These are phyloP conservation scores for Peromyscus polionotus DNA, from an alignment of 2,113 vertebrate genomes.

Conservation along the genomic window DNA sequence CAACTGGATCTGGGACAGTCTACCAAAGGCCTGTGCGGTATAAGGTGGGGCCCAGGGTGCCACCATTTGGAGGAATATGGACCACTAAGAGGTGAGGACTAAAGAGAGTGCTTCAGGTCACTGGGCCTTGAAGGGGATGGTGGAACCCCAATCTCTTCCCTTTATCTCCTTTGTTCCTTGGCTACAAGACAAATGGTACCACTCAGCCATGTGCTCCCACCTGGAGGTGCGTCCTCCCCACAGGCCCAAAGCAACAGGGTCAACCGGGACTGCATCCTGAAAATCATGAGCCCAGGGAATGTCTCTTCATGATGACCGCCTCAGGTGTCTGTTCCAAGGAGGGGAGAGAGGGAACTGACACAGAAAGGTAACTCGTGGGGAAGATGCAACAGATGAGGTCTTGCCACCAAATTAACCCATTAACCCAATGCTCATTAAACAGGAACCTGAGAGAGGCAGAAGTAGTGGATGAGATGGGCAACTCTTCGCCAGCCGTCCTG, in stretches of 20 bases:
- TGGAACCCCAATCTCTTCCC: neutral
- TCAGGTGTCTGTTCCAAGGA: neutral
- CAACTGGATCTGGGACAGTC: neutral
- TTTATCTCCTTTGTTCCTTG: neutral
- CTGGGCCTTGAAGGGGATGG: neutral
- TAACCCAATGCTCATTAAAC: accelerated
- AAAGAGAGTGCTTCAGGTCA: neutral
- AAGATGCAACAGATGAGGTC: accelerated
- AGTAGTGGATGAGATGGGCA: neutral
- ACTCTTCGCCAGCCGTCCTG: neutral
- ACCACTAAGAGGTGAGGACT: neutral
- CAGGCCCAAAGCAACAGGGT: neutral
- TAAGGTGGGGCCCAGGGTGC: no score
- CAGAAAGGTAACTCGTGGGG: neutral
- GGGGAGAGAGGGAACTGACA: neutral
- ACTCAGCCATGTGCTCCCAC: neutral
- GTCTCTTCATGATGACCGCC: neutral
- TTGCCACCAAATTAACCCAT: neutral
- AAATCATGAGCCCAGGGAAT: neutral
- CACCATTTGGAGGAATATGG: neutral
- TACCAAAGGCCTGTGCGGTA: neutral
- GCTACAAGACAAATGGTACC: neutral
- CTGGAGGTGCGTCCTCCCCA: neutral
- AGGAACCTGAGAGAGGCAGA: accelerated
- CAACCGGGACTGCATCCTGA: neutral